These are phyloP conservation scores for Digitonthophagus gazella DNA, from an alignment of 2,888 invertebrate genomes.

Conservation along the genomic window DNA sequence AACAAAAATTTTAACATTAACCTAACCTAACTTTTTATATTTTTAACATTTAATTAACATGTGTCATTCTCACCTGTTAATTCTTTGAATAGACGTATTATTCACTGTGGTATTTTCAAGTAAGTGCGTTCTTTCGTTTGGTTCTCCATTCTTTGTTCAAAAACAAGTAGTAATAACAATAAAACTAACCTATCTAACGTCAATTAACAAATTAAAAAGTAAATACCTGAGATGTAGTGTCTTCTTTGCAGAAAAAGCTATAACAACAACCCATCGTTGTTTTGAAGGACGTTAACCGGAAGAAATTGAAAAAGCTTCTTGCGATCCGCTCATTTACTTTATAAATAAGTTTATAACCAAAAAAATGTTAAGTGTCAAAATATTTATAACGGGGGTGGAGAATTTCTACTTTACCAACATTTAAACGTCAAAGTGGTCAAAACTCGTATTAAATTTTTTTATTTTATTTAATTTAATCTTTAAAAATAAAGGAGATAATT, in stretches of 20 bases:
- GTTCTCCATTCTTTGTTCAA: constrained; percentile 55
- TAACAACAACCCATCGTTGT: constrained; percentile 67
- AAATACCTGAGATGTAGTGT: constrained; percentile 65
- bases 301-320: not conserved
- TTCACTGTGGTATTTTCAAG: constrained; percentile 75
- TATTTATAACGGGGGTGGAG: not conserved
- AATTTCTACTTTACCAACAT: not conserved
- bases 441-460: too few relatives aligned
- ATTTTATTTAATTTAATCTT: too few relatives aligned
- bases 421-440: too few relatives aligned
- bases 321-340: not conserved
- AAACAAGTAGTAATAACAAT: constrained; percentile 20
- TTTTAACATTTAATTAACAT: constrained; percentile 3
- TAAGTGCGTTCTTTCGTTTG: constrained; percentile 76
- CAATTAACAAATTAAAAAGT: constrained; percentile 25
- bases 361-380: not conserved
- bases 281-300: not conserved
- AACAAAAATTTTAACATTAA: constrained; percentile 22
- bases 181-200: constrained; percentile 25
- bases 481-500: too few relatives aligned
- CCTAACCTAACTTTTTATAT: not conserved
- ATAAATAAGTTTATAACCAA: not conserved
- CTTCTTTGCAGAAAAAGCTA: constrained; percentile 69
- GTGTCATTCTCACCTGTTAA: constrained; percentile 61
- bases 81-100: constrained; percentile 68